phyloP scores from a whole-genome alignment of 2,888 invertebrate genomes.

The Cephonodes hylas region DNA sequence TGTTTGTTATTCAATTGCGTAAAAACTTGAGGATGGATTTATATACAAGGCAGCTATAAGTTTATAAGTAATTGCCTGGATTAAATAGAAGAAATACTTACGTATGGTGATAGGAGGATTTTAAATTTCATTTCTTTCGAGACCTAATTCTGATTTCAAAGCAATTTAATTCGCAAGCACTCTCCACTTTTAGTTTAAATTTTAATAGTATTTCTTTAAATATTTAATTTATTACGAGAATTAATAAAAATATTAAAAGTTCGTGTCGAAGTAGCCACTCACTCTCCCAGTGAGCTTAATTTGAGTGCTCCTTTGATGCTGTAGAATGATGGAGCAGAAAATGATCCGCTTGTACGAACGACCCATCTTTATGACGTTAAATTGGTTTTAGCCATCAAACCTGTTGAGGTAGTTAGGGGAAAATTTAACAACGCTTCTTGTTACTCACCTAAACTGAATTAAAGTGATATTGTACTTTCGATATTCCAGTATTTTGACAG shows the following conservation, averaged over 20 bases:
- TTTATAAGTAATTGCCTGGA: too few relatives aligned
- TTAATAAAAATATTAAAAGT: neutral
- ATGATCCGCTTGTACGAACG: constrained; percentile 45
- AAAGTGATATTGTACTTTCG: neutral
- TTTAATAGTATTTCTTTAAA: too few relatives aligned
- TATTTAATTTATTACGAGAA: neutral
- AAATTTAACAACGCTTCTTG: constrained; percentile 20
- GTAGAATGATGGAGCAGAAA: constrained; percentile 52
- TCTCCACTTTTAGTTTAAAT: too few relatives aligned
- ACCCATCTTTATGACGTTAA: constrained; percentile 44
- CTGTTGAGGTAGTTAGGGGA: constrained; percentile 36
- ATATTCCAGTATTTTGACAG: neutral
- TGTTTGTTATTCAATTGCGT: too few relatives aligned
- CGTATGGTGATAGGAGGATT: too few relatives aligned
- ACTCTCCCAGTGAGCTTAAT: constrained; percentile 41
- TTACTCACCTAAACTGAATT: constrained; percentile 9
- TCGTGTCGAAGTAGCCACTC: constrained; percentile 41
- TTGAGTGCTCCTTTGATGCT: constrained; percentile 52
- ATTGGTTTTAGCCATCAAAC: constrained; percentile 43
- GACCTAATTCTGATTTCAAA: too few relatives aligned
- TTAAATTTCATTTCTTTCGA: too few relatives aligned
- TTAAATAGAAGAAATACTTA: too few relatives aligned
- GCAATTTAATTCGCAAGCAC: too few relatives aligned
- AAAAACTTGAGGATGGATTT: too few relatives aligned
- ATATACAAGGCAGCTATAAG: too few relatives aligned